phyloP scores from a whole-genome alignment of 2,888 invertebrate species.

The Nemotelus pantherinus region DNA sequence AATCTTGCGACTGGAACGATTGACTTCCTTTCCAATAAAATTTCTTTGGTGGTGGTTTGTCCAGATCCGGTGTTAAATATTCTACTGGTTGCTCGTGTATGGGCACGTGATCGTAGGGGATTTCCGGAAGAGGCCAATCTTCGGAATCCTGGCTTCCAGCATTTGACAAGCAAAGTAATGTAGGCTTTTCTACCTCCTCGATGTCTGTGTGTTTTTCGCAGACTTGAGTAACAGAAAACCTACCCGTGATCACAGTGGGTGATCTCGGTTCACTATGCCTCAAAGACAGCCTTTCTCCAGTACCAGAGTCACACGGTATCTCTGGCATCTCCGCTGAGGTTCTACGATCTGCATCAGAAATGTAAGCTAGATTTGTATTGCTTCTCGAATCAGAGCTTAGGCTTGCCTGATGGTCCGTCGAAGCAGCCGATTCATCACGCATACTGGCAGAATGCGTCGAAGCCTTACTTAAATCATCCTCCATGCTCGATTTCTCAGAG shows the following conservation, averaged over 20 bases:
- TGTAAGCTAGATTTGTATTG: constrained; percentile 76
- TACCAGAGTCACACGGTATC: constrained; percentile 78
- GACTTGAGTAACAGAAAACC: constrained; percentile 64
- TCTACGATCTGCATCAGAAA: constrained; percentile 81
- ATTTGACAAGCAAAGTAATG: constrained; percentile 63
- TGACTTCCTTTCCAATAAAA: constrained; percentile 64
- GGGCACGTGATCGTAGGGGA: constrained; percentile 68
- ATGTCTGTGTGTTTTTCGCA: constrained; percentile 57
- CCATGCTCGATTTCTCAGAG: constrained; percentile 86
- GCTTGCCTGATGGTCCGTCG: constrained; percentile 86
- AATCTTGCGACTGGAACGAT: constrained; percentile 70
- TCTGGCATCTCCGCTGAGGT: constrained; percentile 88
- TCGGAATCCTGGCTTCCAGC: constrained; percentile 79
- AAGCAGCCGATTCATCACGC: constrained; percentile 84
- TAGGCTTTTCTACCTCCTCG: constrained; percentile 60
- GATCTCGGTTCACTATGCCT: constrained; percentile 69
- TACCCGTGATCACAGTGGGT: constrained; percentile 63
- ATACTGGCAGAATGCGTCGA: constrained; percentile 85
- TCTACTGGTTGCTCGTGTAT: constrained; percentile 61
- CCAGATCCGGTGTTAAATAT: constrained; percentile 61
- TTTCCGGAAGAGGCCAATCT: constrained; percentile 80
- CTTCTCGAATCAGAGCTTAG: constrained; percentile 86
- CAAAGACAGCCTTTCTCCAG: constrained; percentile 68
- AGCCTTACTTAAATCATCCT: constrained; percentile 87
- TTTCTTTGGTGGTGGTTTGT: constrained; percentile 63